Percentiles rank a stretch among this genome's conserved stretches.
Conservation (phyloP, 2,113 vertebrate species). For the Andinoacara biseriatus region DNA sequence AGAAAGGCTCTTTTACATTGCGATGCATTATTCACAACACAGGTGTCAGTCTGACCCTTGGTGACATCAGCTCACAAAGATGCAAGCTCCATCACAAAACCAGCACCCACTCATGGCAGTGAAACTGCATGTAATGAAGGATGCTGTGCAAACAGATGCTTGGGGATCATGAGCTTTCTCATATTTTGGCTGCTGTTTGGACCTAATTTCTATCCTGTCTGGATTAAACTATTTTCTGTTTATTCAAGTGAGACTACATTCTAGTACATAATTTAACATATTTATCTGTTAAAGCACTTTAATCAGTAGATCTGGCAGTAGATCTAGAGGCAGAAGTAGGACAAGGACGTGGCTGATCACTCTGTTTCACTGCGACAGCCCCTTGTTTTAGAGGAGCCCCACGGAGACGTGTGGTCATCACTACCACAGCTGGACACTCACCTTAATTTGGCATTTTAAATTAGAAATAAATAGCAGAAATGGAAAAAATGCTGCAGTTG, state of each 20-base stretch:
- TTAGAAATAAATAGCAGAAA: constrained; percentile 37
- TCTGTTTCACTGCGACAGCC: constrained; percentile 5
- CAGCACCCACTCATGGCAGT: constrained; percentile 11
- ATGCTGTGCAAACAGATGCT: constrained; percentile 51
- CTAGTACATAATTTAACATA: neutral
- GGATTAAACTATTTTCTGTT: constrained; percentile 2
- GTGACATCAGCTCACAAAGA: constrained; percentile 28
- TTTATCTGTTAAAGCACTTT: constrained; percentile 33
- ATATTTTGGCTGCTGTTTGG: constrained; percentile 35
- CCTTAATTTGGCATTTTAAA: constrained; percentile 40
- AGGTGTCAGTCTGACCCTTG: constrained; percentile 65
- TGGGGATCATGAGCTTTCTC: constrained; percentile 29
- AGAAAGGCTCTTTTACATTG: constrained; percentile 45
- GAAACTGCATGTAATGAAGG: constrained; percentile 6
- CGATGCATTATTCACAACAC: constrained; percentile 75
- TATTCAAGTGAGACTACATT: constrained; percentile 7
- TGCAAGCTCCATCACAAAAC: neutral
- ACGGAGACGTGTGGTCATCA: constrained; percentile 35
- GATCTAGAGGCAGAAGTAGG: constrained; percentile 2
- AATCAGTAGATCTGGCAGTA: constrained; percentile 10
- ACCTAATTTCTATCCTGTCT: constrained; percentile 15
- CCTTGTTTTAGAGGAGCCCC: constrained; percentile 27
- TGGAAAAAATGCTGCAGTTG: neutral
- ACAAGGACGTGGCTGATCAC: constrained; percentile 9
- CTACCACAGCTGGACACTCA: constrained; percentile 25